A percentile compares a stretch with the other conserved stretches of the same genome.
Evolutionary conservation across 1,140 invertebrate genomes (phyloP).

Genomic region (Hylyphantes graminicola): DNA sequence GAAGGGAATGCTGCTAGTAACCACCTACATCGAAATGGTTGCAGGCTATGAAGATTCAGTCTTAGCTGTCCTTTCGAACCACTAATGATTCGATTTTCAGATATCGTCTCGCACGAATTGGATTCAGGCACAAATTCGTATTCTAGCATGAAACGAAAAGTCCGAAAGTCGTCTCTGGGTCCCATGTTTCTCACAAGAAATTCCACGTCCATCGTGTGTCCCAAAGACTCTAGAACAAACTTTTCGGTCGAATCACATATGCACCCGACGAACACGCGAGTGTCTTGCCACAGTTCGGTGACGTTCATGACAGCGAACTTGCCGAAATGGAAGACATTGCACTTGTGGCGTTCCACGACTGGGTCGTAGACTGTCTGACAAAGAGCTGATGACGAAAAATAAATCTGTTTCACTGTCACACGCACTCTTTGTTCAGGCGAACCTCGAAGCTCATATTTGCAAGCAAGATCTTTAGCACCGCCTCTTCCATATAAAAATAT

Average conservation of each 20-base stretch:
- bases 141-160: slow-evolving; percentile 82
- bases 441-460: slow-evolving; percentile 57
- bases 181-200: slow-evolving; percentile 86
- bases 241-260: slow-evolving; percentile 77
- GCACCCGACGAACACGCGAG: slow-evolving; percentile 75
- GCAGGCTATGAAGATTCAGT: neutral
- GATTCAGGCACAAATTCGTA: slow-evolving; percentile 80
- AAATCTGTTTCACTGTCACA: slow-evolving; percentile 34
- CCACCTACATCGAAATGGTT: slow-evolving; percentile 59
- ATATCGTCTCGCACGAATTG: slow-evolving; percentile 70
- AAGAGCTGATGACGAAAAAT: slow-evolving; percentile 31
- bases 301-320: slow-evolving; percentile 54
- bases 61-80: slow-evolving; percentile 17
- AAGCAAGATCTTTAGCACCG: slow-evolving; percentile 51
- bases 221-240: slow-evolving; percentile 79
- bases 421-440: slow-evolving; percentile 26
- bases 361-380: slow-evolving; percentile 56
- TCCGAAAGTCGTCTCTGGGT: slow-evolving; percentile 82
- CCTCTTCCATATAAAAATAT: slow-evolving; percentile 61
- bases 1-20: slow-evolving; percentile 46
- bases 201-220: slow-evolving; percentile 81
- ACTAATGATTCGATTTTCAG: slow-evolving; percentile 31
- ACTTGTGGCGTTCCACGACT: slow-evolving; percentile 36
- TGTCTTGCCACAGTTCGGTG: slow-evolving; percentile 57
- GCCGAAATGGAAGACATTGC: slow-evolving; percentile 39